phyloP scores from a whole-genome alignment of 2,113 vertebrate genomes.

The Calidris pugnax region DNA sequence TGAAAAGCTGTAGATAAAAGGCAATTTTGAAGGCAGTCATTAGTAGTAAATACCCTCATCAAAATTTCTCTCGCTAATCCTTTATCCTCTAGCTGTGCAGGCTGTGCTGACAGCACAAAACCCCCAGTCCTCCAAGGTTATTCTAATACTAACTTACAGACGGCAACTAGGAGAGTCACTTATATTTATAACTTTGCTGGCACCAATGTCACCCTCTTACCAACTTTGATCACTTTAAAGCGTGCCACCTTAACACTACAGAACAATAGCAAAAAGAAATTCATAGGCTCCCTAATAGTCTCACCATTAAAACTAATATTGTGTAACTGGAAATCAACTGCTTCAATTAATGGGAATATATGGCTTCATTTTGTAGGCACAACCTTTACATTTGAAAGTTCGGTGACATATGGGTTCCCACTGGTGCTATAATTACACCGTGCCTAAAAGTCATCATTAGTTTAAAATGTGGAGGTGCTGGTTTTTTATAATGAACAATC shows the following conservation, averaged over 20 bases:
- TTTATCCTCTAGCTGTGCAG: slow-evolving; percentile 8
- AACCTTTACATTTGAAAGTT: slow-evolving; percentile 38
- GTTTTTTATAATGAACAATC: not conserved
- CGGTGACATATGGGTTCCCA: slow-evolving; percentile 19
- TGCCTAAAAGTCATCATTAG: slow-evolving; percentile 47
- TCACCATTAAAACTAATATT: slow-evolving; percentile 48
- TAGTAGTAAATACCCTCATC: slow-evolving; percentile 60
- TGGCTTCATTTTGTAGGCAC: slow-evolving; percentile 42
- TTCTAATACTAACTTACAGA: not conserved
- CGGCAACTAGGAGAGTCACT: not conserved
- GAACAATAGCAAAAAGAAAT: not conserved
- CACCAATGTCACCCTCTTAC: not conserved
- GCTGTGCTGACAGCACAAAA: slow-evolving; percentile 39
- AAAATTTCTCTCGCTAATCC: slow-evolving; percentile 52
- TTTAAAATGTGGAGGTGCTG: not conserved
- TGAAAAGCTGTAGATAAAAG: slow-evolving; percentile 55
- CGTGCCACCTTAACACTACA: not conserved
- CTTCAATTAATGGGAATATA: slow-evolving; percentile 57
- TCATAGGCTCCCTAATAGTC: not conserved
- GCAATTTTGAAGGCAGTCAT: slow-evolving; percentile 52
- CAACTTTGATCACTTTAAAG: not conserved
- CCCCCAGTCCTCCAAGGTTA: slow-evolving; percentile 38
- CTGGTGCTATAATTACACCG: slow-evolving; percentile 21
- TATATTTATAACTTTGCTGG: not conserved
- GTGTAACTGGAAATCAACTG: slow-evolving; percentile 38